Evolutionary conservation across 2,888 invertebrate species (phyloP).

Genomic region (Anodontia alba): DNA sequence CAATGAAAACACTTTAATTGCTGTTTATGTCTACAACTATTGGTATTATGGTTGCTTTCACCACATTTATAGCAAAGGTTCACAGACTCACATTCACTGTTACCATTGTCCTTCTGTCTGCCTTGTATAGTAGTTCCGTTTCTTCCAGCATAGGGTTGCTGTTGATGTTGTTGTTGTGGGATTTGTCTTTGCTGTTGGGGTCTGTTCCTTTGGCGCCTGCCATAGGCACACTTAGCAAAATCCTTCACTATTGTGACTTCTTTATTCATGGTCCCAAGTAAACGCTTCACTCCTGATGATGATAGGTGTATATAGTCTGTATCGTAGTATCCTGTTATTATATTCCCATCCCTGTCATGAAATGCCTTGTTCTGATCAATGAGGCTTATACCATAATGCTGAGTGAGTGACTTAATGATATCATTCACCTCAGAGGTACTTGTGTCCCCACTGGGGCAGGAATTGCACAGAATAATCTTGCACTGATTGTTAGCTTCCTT

Average conservation of each 20-base stretch:
- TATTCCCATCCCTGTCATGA: neutral
- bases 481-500: neutral
- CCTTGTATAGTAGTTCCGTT: neutral
- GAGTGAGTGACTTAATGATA: neutral
- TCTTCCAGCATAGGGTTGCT: neutral
- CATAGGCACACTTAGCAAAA: neutral
- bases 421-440: neutral
- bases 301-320: neutral
- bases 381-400: neutral
- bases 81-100: neutral
- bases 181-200: neutral
- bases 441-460: neutral
- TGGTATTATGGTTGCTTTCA: neutral
- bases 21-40: neutral
- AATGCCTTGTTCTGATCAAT: neutral
- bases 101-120: neutral
- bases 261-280: neutral
- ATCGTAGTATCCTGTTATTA: neutral
- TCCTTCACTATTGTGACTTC: neutral
- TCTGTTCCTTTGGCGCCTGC: neutral
- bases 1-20: neutral
- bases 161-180: neutral
- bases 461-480: neutral
- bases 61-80: constrained; percentile 1
- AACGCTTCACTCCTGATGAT: neutral